phyloP scores from a whole-genome alignment of 2,888 invertebrate species.

The Dryadula phaetusa region DNA sequence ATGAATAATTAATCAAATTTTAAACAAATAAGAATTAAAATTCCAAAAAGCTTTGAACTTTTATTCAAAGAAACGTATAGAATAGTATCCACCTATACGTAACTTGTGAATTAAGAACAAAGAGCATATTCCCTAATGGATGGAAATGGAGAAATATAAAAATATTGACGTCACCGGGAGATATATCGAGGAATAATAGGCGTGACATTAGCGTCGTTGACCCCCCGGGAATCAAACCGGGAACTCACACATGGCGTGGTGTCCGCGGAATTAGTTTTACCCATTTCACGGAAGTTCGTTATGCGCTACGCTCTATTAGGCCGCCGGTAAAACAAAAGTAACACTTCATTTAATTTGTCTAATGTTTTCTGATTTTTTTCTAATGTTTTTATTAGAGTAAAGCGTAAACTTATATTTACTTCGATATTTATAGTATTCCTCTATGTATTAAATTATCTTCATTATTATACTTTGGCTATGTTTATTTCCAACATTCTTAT shows the following conservation, averaged over 20 bases:
- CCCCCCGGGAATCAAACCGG: slow-evolving; percentile 77
- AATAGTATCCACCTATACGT: background rate
- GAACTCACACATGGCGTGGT: slow-evolving; percentile 73
- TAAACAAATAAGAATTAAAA: background rate
- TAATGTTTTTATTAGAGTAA: background rate
- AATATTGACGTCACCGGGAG: slow-evolving; percentile 76
- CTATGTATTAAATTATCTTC: too few species aligned
- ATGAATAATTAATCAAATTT: too few species aligned
- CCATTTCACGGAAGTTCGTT: slow-evolving; percentile 80
- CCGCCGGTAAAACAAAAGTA: slow-evolving; percentile 50
- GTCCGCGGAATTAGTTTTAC: slow-evolving; percentile 74
- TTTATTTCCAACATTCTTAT: background rate
- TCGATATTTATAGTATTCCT: too few species aligned
- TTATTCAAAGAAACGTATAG: background rate
- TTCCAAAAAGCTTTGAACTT: background rate
- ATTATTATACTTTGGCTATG: background rate
- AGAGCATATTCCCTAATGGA: slow-evolving; percentile 62
- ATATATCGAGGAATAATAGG: slow-evolving; percentile 81
- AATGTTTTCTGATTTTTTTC: slow-evolving; percentile 14
- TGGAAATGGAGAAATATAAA: slow-evolving; percentile 69
- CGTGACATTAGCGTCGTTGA: slow-evolving; percentile 76
- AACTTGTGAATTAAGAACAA: slow-evolving; percentile 14
- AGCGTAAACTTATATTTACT: too few species aligned
- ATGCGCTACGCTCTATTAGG: slow-evolving; percentile 57
- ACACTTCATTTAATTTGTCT: slow-evolving; percentile 29